phyloP scores from a whole-genome alignment of 1,140 invertebrate species.

The Yoshiicerus persimilis region DNA sequence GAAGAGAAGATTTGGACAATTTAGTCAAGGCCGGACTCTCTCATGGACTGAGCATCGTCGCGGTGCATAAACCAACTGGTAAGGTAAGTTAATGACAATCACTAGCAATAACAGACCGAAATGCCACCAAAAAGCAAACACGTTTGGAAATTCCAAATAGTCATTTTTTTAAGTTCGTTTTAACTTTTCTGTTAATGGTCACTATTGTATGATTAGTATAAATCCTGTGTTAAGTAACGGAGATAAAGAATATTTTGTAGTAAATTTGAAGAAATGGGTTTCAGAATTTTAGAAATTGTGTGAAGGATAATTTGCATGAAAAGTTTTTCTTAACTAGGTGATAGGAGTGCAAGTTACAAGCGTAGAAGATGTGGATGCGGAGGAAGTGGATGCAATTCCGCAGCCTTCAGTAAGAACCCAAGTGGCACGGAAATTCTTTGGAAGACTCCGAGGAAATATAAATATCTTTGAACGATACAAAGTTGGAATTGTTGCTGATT shows the following conservation, averaged over 20 bases:
- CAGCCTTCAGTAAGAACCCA: neutral
- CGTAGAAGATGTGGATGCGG: neutral
- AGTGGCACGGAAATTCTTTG: neutral
- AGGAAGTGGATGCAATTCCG: neutral
- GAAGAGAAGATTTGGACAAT: neutral
- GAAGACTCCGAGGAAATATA: neutral
- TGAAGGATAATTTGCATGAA: neutral
- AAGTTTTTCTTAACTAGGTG: neutral
- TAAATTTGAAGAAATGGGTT: neutral
- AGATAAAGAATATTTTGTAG: too few relatives aligned
- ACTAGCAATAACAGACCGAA: too few relatives aligned
- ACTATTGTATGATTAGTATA: too few relatives aligned
- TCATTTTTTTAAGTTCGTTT: too few relatives aligned
- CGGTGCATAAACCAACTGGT: neutral
- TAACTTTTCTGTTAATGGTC: too few relatives aligned
- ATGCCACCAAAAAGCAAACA: too few relatives aligned
- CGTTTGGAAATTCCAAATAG: too few relatives aligned
- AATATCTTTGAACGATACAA: slow-evolving; percentile 20
- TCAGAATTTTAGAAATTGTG: neutral
- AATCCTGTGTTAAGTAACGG: too few relatives aligned
- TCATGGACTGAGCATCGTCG: neutral
- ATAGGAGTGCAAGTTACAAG: neutral
- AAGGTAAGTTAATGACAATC: neutral
- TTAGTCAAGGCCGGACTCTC: neutral
- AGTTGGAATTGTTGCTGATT: neutral